phyloP scores from a whole-genome alignment of 2,113 vertebrate species.

The Corythoichthys haematopterus region DNA sequence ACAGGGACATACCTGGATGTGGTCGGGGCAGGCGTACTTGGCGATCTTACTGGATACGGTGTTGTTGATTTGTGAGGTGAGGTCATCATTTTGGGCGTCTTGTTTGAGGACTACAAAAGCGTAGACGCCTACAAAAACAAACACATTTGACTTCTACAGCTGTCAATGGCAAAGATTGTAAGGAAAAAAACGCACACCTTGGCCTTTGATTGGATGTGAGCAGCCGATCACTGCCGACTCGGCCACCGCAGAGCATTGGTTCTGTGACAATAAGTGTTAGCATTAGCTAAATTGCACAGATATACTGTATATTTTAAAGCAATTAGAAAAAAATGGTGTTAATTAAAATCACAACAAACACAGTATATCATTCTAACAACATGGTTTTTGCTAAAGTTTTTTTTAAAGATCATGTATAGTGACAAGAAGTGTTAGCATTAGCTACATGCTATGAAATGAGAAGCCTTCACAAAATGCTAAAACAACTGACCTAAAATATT shows the following conservation, averaged over 20 bases:
- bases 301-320: too few species aligned
- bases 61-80: constrained; percentile 55
- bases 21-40: constrained; percentile 74
- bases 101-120: constrained; percentile 76
- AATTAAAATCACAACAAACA: too few species aligned
- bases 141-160: background rate
- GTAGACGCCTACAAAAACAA: constrained; percentile 59
- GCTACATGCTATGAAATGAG: too few species aligned
- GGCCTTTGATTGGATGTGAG: constrained; percentile 74
- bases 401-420: too few species aligned
- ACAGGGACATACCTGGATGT: constrained; percentile 63
- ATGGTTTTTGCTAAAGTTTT: too few species aligned
- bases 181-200: constrained; percentile 60
- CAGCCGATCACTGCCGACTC: constrained; percentile 76
- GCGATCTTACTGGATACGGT: constrained; percentile 71
- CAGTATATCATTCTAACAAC: too few species aligned
- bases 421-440: too few species aligned
- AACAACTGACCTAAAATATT: too few species aligned
- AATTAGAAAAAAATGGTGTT: too few species aligned
- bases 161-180: background rate
- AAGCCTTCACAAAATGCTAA: too few species aligned
- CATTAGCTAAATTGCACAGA: background rate
- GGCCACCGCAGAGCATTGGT: constrained; percentile 68
- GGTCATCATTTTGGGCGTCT: constrained; percentile 26
- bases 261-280: constrained; percentile 60